These are phyloP conservation scores for Chymomyza procnemis DNA, from an alignment of 2,888 invertebrate species.

Conservation along the genomic window DNA sequence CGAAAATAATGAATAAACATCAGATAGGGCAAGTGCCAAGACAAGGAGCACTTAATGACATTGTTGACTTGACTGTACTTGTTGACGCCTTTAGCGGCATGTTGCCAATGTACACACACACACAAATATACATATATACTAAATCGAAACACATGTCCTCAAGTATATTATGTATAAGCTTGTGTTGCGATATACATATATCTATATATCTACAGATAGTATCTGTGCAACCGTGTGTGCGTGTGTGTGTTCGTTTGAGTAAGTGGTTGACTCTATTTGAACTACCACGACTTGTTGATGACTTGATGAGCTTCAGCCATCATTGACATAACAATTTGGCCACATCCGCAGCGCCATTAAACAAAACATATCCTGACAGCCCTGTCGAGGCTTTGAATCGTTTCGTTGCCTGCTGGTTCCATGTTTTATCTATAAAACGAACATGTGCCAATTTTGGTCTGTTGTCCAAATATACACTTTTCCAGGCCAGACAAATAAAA, in stretches of 20 bases:
- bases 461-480: too few species aligned
- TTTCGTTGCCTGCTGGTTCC: too few species aligned
- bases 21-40: slow-evolving; percentile 13
- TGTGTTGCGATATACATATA: too few species aligned
- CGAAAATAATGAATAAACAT: slow-evolving; percentile 37
- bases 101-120: background rate
- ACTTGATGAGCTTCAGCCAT: slow-evolving; percentile 37
- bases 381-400: background rate
- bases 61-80: background rate
- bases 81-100: background rate
- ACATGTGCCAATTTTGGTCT: slow-evolving; percentile 12
- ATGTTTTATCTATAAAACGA: background rate
- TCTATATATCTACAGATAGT: background rate
- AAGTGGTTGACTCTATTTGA: background rate
- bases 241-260: background rate
- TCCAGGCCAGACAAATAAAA: slow-evolving; percentile 23
- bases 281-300: slow-evolving; percentile 10
- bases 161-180: too few species aligned
- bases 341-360: slow-evolving; percentile 31
- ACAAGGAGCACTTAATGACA: background rate
- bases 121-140: background rate
- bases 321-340: slow-evolving; percentile 38
- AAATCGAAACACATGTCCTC: background rate
- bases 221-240: too few species aligned
- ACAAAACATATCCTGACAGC: slow-evolving; percentile 4